Conservation (phyloP, 2,797 vertebrate genomes). For the Adelosebastes latens region DNA sequence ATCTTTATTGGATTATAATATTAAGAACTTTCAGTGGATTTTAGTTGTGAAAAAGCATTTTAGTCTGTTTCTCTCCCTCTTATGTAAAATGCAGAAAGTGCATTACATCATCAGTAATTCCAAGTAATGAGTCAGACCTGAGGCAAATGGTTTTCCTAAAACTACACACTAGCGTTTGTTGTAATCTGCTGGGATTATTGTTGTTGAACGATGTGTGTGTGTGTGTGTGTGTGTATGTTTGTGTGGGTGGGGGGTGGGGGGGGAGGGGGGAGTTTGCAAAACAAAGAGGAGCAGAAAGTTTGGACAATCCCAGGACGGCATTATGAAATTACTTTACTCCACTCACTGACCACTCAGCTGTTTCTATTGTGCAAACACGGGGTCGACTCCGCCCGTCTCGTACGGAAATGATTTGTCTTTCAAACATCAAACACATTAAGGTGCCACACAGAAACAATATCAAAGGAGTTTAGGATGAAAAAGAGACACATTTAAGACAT, state of each 20-base stretch:
- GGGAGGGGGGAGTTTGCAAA: no score
- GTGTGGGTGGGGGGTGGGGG: no score
- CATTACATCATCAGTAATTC: slow-evolving; percentile 28
- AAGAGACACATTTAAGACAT: not conserved
- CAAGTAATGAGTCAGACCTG: not conserved
- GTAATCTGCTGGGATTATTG: slow-evolving; percentile 52
- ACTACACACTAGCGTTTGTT: not conserved
- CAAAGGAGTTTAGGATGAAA: not conserved
- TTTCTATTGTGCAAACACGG: not conserved
- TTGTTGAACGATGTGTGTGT: not conserved
- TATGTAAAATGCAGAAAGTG: slow-evolving; percentile 6
- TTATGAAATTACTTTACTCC: not conserved
- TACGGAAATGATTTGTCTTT: not conserved
- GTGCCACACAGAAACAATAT: not conserved
- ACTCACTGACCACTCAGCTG: not conserved
- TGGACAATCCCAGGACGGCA: no score
- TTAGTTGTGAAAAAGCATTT: not conserved
- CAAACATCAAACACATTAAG: not conserved
- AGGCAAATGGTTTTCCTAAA: not conserved
- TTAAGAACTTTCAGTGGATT: not conserved
- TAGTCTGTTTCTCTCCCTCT: not conserved
- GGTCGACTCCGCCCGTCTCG: not conserved
- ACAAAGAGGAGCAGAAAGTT: no score
- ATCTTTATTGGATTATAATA: no score
- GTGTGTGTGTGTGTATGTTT: no score